These are phyloP conservation scores for Arnoldichthys spilopterus DNA, from an alignment of 2,797 vertebrate species.

Conservation along the genomic window DNA sequence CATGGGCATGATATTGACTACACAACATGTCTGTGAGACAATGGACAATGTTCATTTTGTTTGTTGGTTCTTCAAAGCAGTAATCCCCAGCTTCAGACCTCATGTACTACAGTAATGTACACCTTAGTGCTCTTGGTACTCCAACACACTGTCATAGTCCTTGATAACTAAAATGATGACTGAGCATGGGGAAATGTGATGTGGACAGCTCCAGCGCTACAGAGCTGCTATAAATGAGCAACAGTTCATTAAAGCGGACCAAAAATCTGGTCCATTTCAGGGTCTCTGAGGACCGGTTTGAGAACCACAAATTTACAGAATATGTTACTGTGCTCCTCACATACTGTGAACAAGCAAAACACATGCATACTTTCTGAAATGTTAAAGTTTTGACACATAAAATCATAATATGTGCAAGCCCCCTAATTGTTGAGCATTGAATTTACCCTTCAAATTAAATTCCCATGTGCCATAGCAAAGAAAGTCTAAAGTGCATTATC, in stretches of 20 bases:
- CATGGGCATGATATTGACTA: too few species aligned
- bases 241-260: neutral
- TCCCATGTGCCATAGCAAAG: constrained; percentile 12
- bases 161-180: too few species aligned
- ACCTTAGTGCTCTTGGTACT: neutral
- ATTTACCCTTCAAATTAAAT: neutral
- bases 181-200: too few species aligned
- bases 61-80: neutral
- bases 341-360: neutral
- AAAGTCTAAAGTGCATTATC: constrained; percentile 9
- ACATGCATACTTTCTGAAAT: neutral
- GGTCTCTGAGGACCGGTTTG: too few species aligned
- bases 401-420: neutral
- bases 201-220: too few species aligned
- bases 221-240: constrained; percentile 3
- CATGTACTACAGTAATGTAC: neutral
- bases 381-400: neutral
- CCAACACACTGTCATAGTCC: neutral
- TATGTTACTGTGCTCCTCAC: neutral
- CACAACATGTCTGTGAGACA: too few species aligned
- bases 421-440: neutral
- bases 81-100: neutral
- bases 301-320: neutral
- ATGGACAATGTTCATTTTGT: too few species aligned
- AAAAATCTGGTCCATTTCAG: too few species aligned